A percentile compares a stretch with the other conserved stretches of the same genome.
These are phyloP conservation scores for Pandemis corylana DNA, from an alignment of 2,888 invertebrate genomes.

Conservation along the genomic window DNA sequence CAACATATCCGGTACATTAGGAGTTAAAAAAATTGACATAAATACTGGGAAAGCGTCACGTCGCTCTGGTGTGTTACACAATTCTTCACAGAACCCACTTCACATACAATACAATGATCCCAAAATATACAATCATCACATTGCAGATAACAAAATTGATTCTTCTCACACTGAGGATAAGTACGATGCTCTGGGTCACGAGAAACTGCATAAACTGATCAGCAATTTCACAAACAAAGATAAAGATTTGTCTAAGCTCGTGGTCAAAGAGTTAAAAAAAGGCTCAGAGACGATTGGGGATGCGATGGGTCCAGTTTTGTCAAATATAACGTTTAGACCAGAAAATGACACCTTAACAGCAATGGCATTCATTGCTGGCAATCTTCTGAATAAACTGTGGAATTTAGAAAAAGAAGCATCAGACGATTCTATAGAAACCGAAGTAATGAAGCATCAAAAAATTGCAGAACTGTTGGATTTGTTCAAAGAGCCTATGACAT, in stretches of 20 bases:
- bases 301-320: conserved; percentile 60
- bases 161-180: conserved; percentile 56
- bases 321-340: conserved; percentile 76
- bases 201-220: conserved; percentile 55
- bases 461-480: conserved; percentile 71
- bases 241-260: conserved; percentile 68
- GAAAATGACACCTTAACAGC: conserved; percentile 78
- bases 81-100: conserved; percentile 55
- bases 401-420: conserved; percentile 70
- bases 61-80: conserved; percentile 53
- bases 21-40: conserved; percentile 59
- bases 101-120: conserved; percentile 68
- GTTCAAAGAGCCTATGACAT: conserved; percentile 74
- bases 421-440: conserved; percentile 65
- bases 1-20: conserved; percentile 65
- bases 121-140: conserved; percentile 59
- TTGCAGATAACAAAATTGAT: conserved; percentile 73
- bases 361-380: conserved; percentile 78
- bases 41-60: conserved; percentile 53
- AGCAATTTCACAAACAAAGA: conserved; percentile 67
- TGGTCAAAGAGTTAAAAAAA: conserved; percentile 71
- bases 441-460: conserved; percentile 71
- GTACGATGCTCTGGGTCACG: conserved; percentile 50
- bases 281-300: conserved; percentile 72
- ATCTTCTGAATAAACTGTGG: conserved; percentile 77